Evolutionary conservation across 1,140 invertebrate species (phyloP), one percentile per base, ranked within the genome.

Genomic region (Papilio helenus): DNA sequence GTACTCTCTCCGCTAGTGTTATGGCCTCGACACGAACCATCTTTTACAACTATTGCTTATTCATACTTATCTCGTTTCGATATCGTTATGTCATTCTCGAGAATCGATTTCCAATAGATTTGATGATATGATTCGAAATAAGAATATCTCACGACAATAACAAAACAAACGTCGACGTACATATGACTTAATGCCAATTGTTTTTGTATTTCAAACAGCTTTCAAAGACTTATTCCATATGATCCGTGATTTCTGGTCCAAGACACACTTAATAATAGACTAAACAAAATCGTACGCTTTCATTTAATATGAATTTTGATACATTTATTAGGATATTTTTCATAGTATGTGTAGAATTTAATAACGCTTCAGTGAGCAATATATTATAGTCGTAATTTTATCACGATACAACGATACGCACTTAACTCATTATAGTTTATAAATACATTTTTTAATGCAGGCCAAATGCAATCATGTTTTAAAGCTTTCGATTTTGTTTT

Each of bases 1-100:
- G 81, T 79, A 81, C 81, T 84, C 80, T 84, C 81, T 76, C 77
- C 76, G 79, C 44, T 79, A 80, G 18, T 72, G 51, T 58, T 76
- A 71, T 46, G 61, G 51, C 55, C 34, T 58, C 78, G 18, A 72
- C 46, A 61, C 68, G 83, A 72, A 80, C 68, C 79, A 79, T 79
- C 79, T 44, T 82, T 81, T 80, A 81, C 39, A 65, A 29, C 61
- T 26, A 14, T 34, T 65, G 23, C 61, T 65, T 65, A 18, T 65
- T 65, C 23, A 65, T 65, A 23, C 26, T 65, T 29, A 65, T 65
- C 23, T 65, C 12, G 23, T 65, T 68, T 29, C 26, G 26, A 68
- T 68, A 68, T 68, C 14, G 61, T 29, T 68, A 68, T 58, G 20
- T 68, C 23, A 68, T 68, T 26, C 58, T 26, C 23, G 10, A 1